Conservation (phyloP, 2,113 vertebrate species). For the Phaethon lepturus region DNA sequence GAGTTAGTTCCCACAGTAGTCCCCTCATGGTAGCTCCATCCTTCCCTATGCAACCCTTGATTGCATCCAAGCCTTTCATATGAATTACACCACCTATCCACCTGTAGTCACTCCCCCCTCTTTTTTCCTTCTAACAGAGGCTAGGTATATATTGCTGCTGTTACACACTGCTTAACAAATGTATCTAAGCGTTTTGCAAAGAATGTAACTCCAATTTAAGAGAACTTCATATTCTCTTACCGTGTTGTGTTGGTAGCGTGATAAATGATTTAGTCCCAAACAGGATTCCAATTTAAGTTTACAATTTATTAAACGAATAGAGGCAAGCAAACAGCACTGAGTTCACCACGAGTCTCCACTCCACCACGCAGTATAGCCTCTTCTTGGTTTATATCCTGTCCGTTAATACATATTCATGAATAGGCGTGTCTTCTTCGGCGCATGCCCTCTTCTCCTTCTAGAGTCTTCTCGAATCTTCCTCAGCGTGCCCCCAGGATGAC, state of each 20-base stretch:
- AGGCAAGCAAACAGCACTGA: no score
- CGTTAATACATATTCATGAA: no score
- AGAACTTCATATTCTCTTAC: background rate
- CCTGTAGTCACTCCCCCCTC: background rate
- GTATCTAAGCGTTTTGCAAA: background rate
- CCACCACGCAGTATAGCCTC: no score
- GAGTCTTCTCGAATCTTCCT: no score
- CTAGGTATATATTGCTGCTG: background rate
- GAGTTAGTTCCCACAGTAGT: background rate
- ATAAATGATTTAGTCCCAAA: no score
- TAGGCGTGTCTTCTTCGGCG: no score
- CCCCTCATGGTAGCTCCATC: background rate
- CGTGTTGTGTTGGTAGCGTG: background rate
- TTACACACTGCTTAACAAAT: background rate
- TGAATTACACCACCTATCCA: background rate
- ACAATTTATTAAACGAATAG: no score
- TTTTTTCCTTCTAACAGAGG: background rate
- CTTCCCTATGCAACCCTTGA: background rate
- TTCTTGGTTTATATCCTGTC: no score
- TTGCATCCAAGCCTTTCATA: background rate
- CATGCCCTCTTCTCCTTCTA: no score
- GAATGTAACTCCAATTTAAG: background rate
- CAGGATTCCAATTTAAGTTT: no score
- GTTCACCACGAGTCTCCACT: no score
- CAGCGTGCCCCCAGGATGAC: no score